phyloP scores from a whole-genome alignment of 1,140 invertebrate genomes.

The Anoplophora glabripennis region DNA sequence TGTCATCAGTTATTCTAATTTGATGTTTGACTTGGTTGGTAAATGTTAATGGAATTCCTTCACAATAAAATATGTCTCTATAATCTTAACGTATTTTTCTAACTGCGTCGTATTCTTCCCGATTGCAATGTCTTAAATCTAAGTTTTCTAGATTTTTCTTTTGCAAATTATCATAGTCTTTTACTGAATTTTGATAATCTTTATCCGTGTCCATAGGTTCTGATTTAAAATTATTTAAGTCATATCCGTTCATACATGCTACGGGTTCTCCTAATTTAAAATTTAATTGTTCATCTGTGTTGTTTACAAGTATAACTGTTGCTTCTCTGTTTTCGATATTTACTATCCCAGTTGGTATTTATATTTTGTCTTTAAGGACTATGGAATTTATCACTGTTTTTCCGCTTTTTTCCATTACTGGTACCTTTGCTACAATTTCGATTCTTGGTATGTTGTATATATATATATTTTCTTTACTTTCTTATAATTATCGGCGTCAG shows the following conservation, averaged over 20 bases:
- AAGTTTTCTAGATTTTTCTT: conserved; percentile 17
- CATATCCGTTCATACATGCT: conserved; percentile 1
- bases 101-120: conserved; percentile 16
- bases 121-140: conserved; percentile 13
- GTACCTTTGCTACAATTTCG: conserved; percentile 18
- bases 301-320: conserved; percentile 11
- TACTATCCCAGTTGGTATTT: conserved; percentile 11
- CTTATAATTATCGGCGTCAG: conserved; percentile 1
- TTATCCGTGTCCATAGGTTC: conserved; percentile 14
- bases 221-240: conserved; percentile 3
- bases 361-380: conserved; percentile 9
- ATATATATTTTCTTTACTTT: neutral
- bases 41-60: conserved; percentile 9
- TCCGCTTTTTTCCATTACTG: conserved; percentile 13
- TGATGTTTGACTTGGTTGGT: conserved; percentile 16
- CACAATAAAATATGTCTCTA: conserved; percentile 17
- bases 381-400: conserved; percentile 9
- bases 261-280: neutral
- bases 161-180: neutral
- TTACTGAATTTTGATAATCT: neutral
- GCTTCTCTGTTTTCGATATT: conserved; percentile 10
- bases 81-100: conserved; percentile 13
- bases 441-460: conserved; percentile 8
- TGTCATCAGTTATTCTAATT: conserved; percentile 14
- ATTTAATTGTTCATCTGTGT: neutral